Evolutionary conservation across 2,888 invertebrate genomes (phyloP), one percentile per base, ranked within the genome.

Genomic region (Chrysolina haemoptera): DNA sequence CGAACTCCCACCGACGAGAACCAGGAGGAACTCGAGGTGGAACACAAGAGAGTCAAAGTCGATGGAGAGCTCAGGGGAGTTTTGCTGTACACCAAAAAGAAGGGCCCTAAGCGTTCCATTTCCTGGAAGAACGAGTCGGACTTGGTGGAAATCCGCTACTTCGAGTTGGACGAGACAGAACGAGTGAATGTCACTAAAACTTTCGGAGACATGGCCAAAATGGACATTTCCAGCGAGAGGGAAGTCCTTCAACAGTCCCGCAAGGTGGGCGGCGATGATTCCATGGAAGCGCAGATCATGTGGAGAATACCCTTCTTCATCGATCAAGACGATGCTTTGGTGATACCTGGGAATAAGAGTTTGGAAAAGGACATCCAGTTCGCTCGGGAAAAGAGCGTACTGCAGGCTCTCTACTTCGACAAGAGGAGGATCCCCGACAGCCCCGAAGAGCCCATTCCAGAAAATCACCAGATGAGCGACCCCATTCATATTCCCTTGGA

Each of bases 141-240:
- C 79, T 89, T 99, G 43, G 95, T 95, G 82, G 93, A 95, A 83
- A 90, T 96, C 72, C 93, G 94, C 82, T 98, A 93, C 88, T 98
- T 99, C 87, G 98, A 98, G 87, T 89, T 98, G 80, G 98, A 98
- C 88, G 98, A 98, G 88, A 97, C 95, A 16, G 98, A 99, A 89
- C 91, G 98, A 84, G 96, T 97, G 1, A 98, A 98, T 88, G 98
- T 98, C 0, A 97, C 94, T 3, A 96, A 94, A 88, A 95, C 92
- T 43, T 98, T 98, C 88, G 94, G 93, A 46, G 97, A 97, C 84
- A 94, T 97, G 94, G 96, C 96, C 85, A 93, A 95, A 86, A 92
- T 96, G 90, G 98, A 98, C 86, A 93, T 95, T 83, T 91, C 92
- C 75, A 91, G 94, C 82, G 98, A 98, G 89, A 91, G 95, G 69